phyloP scores from a whole-genome alignment of 2,797 vertebrate genomes.

The Gadopsis bispinosus region DNA sequence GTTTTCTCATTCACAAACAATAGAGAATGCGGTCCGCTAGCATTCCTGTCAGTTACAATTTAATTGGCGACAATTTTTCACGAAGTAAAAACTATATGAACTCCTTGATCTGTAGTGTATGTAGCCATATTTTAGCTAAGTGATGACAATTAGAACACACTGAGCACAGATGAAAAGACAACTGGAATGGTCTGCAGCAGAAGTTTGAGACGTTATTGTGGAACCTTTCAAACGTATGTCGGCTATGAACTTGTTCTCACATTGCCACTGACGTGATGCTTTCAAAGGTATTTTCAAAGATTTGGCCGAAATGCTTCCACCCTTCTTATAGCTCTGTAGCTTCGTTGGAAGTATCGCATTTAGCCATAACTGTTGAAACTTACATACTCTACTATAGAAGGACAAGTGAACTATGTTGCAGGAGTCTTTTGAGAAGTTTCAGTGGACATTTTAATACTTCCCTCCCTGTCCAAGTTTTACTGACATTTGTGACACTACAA shows the following conservation, averaged over 20 bases:
- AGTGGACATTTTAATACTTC: neutral
- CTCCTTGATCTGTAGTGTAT: neutral
- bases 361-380: neutral
- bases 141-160: neutral
- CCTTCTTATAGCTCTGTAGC: neutral
- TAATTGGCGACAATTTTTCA: constrained; percentile 2
- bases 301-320: neutral
- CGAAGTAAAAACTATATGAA: neutral
- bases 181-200: neutral
- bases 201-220: neutral
- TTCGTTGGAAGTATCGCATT: neutral
- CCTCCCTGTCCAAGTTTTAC: neutral
- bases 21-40: constrained; percentile 18
- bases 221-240: constrained; percentile 1
- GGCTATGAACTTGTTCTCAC: constrained; percentile 9
- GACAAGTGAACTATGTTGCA: neutral
- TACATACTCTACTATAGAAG: neutral
- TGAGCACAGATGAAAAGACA: neutral
- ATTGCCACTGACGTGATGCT: neutral
- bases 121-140: constrained; percentile 5
- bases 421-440: neutral
- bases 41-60: constrained; percentile 4
- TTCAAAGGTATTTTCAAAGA: neutral
- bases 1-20: constrained; percentile 4
- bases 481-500: neutral